Base-by-base conservation (phyloP, 1,140 invertebrate genomes). In the Formica selysi region DNA sequence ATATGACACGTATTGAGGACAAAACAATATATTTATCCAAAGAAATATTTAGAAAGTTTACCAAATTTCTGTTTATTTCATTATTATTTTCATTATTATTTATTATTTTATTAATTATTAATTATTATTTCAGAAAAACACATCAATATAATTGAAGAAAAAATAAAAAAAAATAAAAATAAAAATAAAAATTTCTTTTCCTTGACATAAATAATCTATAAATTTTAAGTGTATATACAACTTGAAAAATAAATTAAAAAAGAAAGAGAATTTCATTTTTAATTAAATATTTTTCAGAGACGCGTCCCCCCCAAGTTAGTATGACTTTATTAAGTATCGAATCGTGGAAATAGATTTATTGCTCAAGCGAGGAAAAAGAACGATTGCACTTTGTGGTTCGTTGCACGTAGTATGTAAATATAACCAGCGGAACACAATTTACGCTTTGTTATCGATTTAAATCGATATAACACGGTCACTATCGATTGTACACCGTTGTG, bases 321-420 rank as follows among this genome's bases (percentile, higher is more conserved):
- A 44, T 22, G 36, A 54, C 26, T 74, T 32, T 32, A 6, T 62
- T 26, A 51, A 73, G 48, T 83, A 83, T 74, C 36, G 29, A 83
- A 74, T 70, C 41, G 38, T 13, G 8, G 61, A 73, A 81, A 3
- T 13, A 26, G 16, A 36, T 81, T 81, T 81, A 73, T 41, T 22
- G 36, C 22, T 41, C 11, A 51, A 57, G 44, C 16, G 22, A n/a
- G 48, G 16, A 32, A 10, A 36, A 44, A 81, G 61, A 73, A 26
- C 79, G 73, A 83, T 83, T 13, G 67, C 38, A 16, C 54, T 36
- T 73, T 48, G 79, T 62, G 68, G 54, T 62, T 83, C 79, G 54
- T 62, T 83, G 48, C 6, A 61, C 19, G 19, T 81, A 59, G 78
- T 36, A 83, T 57, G 62, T 61, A 83, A 80, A 80, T 74, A 83